A percentile compares a stretch with the other conserved stretches of the same genome.
These are phyloP conservation scores for Pseudocheirus occidentalis DNA, from an alignment of 2,797 vertebrate species.

Conservation along the genomic window DNA sequence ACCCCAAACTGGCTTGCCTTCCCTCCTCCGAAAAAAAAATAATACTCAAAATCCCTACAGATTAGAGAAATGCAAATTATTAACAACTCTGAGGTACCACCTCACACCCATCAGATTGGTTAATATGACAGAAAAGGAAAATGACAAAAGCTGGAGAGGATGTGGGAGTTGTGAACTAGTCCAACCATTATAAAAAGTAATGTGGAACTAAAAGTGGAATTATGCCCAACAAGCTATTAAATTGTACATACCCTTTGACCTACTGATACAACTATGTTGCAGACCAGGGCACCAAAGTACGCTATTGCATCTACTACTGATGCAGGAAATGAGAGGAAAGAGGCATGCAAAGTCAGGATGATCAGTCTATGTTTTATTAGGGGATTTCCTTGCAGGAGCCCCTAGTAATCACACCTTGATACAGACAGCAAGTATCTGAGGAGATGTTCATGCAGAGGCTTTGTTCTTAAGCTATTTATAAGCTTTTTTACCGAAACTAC, in stretches of 20 bases:
- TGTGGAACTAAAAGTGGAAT: background rate
- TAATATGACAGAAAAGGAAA: background rate
- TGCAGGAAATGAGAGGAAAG: background rate
- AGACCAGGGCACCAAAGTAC: background rate
- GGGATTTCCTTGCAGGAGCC: background rate
- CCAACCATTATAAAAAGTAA: background rate
- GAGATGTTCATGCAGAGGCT: background rate
- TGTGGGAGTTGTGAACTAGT: background rate
- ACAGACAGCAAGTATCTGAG: background rate
- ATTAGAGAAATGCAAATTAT: background rate
- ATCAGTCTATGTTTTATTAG: background rate
- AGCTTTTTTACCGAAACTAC: background rate
- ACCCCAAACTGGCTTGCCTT: too few relatives aligned
- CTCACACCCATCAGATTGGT: background rate
- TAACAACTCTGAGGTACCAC: background rate
- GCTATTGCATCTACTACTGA: background rate
- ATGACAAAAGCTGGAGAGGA: background rate
- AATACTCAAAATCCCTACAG: background rate
- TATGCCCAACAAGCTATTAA: background rate
- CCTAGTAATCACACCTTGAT: background rate
- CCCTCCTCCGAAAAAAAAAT: background rate
- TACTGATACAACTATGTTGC: background rate
- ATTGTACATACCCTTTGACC: background rate
- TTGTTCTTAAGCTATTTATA: background rate
- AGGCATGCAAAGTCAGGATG: background rate